Base-by-base conservation (phyloP, 2,797 vertebrate genomes). In the Chrosomus eos region DNA sequence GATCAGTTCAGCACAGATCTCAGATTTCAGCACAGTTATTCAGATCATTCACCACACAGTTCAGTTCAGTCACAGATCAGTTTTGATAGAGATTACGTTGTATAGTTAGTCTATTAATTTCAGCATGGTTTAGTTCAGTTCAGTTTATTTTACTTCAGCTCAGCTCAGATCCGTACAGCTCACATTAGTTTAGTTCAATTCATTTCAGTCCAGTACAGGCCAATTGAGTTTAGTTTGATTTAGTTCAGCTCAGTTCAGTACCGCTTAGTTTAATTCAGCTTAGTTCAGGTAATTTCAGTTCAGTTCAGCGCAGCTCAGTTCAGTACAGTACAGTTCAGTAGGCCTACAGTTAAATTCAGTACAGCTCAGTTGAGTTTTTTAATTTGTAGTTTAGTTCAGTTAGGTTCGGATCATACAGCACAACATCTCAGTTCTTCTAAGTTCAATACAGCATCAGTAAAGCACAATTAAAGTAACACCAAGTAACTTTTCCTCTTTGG, bases 301-400 rank as follows among this genome's bases (percentile, higher is more conserved):
- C 6, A 60, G 31, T 26, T 19, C 13, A 40, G 10, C 16, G 23
- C 19, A 40, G 6, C 28, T 28, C 26, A 55, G 31, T 19, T 18
- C 31, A n/a, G 28, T 51, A n/a, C 60, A 80, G 5, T 23, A 6
- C 18, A 71, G 53, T 31, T 13, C 21, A 67, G 31, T 67, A n/a
- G n/a, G n/a, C n/a, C n/a, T 3, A 23, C 18, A 66, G 43, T 13
- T 3, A 13, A 66, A 6, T 31, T 19, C 21, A 40, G 21, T 5
- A 7, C 1, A 40, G 67, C 3, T 3, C 21, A 72, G 7, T 4
- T 3, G 0, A 31, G 14, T 16, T 16, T 0, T 21, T 11, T 4
- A 67, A 2, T 1, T 0, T 1, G 28, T 0, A 68, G 36, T 7
- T 7, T 1, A 64, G 26, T 28, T 14, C 5, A 23, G 21, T 40